Percentiles rank a stretch among this genome's conserved stretches.
phyloP scores from a whole-genome alignment of 1,140 invertebrate genomes.

The Lasioglossum albipes region DNA sequence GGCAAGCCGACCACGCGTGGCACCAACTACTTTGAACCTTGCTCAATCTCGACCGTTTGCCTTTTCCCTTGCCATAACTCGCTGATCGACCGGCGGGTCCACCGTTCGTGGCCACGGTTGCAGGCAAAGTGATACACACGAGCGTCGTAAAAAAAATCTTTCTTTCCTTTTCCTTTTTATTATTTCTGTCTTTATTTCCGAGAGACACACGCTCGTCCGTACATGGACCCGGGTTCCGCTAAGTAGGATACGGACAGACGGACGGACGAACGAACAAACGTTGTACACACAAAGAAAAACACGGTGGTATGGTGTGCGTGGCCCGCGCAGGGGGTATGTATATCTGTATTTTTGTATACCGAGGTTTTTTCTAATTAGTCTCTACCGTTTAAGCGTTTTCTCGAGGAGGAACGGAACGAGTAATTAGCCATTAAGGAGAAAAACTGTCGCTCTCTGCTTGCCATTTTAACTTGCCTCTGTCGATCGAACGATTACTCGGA shows the following conservation, averaged over 20 bases:
- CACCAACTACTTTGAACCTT: slow-evolving; percentile 48
- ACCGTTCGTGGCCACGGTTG: slow-evolving; percentile 21
- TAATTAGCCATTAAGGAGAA: slow-evolving; percentile 68
- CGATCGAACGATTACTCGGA: slow-evolving; percentile 57
- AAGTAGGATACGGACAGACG: too few species aligned
- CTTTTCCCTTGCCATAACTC: slow-evolving; percentile 56
- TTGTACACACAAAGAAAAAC: background rate
- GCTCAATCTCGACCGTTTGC: slow-evolving; percentile 54
- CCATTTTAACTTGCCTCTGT: slow-evolving; percentile 69
- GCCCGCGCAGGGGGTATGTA: slow-evolving; percentile 41
- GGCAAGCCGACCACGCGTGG: slow-evolving; percentile 27
- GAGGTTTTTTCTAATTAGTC: slow-evolving; percentile 76
- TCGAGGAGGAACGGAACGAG: slow-evolving; percentile 66
- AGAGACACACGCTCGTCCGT: slow-evolving; percentile 8
- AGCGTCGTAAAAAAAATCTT: too few species aligned
- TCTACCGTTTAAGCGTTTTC: slow-evolving; percentile 70
- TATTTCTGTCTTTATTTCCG: too few species aligned
- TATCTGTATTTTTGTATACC: slow-evolving; percentile 79
- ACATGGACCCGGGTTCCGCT: background rate
- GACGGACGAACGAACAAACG: slow-evolving; percentile 1
- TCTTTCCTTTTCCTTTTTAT: too few species aligned
- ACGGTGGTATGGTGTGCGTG: background rate
- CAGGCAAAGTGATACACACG: slow-evolving; percentile 34
- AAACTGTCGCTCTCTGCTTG: slow-evolving; percentile 67
- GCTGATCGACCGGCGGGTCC: slow-evolving; percentile 35